Conservation (phyloP, 2,888 invertebrate genomes). For the Dynastes maya region DNA sequence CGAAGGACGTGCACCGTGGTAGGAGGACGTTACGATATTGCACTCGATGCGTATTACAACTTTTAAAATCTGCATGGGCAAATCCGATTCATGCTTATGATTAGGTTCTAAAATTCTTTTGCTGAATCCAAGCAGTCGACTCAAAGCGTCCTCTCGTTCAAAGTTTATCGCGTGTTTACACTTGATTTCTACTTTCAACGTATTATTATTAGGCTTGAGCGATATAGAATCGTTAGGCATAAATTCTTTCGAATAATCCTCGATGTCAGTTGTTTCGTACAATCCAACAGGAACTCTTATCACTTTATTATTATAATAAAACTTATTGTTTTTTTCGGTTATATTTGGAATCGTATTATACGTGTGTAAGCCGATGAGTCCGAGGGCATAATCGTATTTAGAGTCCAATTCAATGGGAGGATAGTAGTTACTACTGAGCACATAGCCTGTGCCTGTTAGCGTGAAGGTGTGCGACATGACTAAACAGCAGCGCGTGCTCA, state of each 20-base stretch:
- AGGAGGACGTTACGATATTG: constrained; percentile 57
- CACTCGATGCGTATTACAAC: constrained; percentile 50
- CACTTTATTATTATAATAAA: constrained; percentile 57
- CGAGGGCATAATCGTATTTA: constrained; percentile 59
- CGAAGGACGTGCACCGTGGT: constrained; percentile 57
- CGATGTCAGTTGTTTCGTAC: constrained; percentile 63
- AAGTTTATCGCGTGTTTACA: constrained; percentile 48
- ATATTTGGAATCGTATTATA: constrained; percentile 65
- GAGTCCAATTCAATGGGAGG: constrained; percentile 59
- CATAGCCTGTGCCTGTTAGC: constrained; percentile 57
- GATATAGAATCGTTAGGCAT: constrained; percentile 30
- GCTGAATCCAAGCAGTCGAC: constrained; percentile 46
- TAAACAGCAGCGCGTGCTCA: no score
- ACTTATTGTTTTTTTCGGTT: constrained; percentile 58
- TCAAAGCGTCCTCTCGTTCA: not conserved
- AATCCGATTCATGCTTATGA: constrained; percentile 42
- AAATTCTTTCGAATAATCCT: constrained; percentile 53
- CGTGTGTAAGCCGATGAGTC: constrained; percentile 61
- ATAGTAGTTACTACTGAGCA: constrained; percentile 58
- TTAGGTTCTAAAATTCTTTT: constrained; percentile 34
- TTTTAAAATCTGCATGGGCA: constrained; percentile 51
- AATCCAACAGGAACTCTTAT: constrained; percentile 60
- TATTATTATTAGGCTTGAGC: constrained; percentile 60
- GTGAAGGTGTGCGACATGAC: not conserved
- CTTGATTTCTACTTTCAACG: constrained; percentile 56